Evolutionary conservation across 2,888 invertebrate species (phyloP).

Genomic region (Heliconius erato): DNA sequence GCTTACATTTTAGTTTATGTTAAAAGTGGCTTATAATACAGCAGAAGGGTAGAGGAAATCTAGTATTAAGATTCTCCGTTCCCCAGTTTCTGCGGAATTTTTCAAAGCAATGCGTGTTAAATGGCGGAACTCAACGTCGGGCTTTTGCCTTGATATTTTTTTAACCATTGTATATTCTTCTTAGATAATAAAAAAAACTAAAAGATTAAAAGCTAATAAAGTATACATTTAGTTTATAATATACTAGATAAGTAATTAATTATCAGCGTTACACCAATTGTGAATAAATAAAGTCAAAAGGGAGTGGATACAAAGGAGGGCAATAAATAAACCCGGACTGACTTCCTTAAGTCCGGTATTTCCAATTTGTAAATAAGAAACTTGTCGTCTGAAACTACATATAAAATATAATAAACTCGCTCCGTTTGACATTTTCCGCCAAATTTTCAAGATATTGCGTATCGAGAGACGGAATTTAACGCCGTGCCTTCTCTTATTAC

Average conservation of each 20-base stretch:
- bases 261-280: too few relatives aligned
- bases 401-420: neutral
- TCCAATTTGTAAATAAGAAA: neutral
- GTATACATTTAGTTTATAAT: neutral
- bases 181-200: too few relatives aligned
- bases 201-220: too few relatives aligned
- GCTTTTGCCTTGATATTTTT: too few relatives aligned
- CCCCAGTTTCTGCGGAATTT: too few relatives aligned
- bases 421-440: neutral
- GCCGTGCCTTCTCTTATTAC: neutral
- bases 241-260: too few relatives aligned
- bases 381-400: neutral
- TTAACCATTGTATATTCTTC: neutral
- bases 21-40: neutral
- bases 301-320: too few relatives aligned
- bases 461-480: neutral
- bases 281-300: too few relatives aligned
- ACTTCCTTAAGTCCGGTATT: conserved; percentile 7
- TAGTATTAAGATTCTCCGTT: too few relatives aligned
- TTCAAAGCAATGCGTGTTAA: too few relatives aligned
- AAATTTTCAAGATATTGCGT: neutral
- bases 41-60: too few relatives aligned
- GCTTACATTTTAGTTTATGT: neutral
- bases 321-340: neutral
- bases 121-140: too few relatives aligned